A percentile compares a stretch with the other conserved stretches of the same genome.
phyloP scores from a whole-genome alignment of 1,140 invertebrate species.

The Frieseomelitta varia region DNA sequence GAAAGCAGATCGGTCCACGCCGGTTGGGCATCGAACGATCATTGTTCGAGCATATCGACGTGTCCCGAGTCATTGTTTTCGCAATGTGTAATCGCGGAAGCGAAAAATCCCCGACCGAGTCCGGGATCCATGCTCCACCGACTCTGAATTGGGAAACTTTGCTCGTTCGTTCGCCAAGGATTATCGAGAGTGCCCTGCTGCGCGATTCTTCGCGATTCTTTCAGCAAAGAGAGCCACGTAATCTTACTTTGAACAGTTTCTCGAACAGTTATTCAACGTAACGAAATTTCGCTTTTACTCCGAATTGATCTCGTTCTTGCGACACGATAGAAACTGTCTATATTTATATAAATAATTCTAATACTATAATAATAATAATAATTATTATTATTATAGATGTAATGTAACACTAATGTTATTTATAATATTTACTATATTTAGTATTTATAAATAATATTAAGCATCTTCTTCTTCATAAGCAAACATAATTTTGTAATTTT shows the following conservation, averaged over 20 bases:
- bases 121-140: slow-evolving; percentile 38
- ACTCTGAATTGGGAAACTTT: slow-evolving; percentile 36
- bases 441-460: too few species aligned
- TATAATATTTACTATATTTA: too few species aligned
- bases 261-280: background rate
- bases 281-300: background rate
- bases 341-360: too few species aligned
- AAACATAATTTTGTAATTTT: too few species aligned
- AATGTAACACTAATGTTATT: too few species aligned
- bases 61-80: slow-evolving; percentile 53
- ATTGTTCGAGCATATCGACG: slow-evolving; percentile 37
- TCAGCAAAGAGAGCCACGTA: slow-evolving; percentile 3
- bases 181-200: slow-evolving; percentile 55
- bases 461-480: too few species aligned
- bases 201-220: slow-evolving; percentile 32
- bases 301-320: background rate
- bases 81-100: slow-evolving; percentile 60
- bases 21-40: slow-evolving; percentile 20
- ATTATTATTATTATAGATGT: too few species aligned
- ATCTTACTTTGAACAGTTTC: background rate
- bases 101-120: slow-evolving; percentile 41
- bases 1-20: slow-evolving; percentile 57
- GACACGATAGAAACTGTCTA: background rate
- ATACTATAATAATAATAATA: too few species aligned
- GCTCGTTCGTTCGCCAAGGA: slow-evolving; percentile 8